Percentiles rank a stretch among this genome's conserved stretches.
Conservation (phyloP, 2,797 vertebrate species). For the Caiman crocodilus region DNA sequence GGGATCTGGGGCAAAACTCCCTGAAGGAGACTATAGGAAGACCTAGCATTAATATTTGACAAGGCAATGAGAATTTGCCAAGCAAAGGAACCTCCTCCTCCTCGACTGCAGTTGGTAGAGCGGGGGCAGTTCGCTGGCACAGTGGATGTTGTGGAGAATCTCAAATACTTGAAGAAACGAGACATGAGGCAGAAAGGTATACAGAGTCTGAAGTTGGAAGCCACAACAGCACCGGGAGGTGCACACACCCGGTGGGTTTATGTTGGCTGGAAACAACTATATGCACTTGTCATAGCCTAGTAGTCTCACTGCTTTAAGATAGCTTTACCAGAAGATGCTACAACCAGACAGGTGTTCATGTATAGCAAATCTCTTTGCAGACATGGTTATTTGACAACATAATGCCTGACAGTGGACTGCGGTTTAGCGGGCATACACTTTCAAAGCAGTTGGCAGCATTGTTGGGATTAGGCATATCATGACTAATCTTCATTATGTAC, state of each 20-base stretch:
- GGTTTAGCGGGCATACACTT: constrained; percentile 30
- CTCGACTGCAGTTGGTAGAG: neutral
- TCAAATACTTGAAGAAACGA: neutral
- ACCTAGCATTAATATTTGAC: neutral
- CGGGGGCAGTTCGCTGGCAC: neutral
- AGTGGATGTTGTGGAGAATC: neutral
- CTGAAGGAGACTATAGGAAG: neutral
- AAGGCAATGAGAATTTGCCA: neutral
- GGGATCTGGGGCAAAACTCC: neutral
- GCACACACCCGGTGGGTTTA: neutral
- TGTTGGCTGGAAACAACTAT: neutral
- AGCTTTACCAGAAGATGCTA: neutral
- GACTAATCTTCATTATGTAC: constrained; percentile 43
- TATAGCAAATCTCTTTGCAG: constrained; percentile 25
- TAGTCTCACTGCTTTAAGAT: neutral
- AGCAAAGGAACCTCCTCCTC: neutral
- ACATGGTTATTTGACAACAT: neutral
- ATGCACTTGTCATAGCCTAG: neutral
- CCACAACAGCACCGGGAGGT: neutral
- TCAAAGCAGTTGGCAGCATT: constrained; percentile 16
- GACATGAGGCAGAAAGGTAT: neutral
- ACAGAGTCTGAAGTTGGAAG: neutral
- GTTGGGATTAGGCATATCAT: neutral
- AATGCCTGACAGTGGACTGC: constrained; percentile 38
- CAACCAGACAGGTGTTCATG: neutral